Base-by-base conservation (phyloP, 2,888 invertebrate species). In the Pilophorus perplexus region DNA sequence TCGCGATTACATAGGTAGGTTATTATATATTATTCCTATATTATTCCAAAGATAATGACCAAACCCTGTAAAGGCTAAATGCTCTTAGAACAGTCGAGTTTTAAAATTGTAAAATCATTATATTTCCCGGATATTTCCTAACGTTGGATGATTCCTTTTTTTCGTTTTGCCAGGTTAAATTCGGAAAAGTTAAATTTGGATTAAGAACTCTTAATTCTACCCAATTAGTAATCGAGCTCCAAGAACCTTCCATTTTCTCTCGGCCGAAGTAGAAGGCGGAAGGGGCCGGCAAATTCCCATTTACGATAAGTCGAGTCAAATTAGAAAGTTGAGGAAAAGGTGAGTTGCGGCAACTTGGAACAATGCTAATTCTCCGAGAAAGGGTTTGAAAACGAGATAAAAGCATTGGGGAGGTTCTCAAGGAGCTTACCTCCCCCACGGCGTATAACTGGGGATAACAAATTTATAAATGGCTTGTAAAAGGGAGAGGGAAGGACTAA, bases 291-390 rank as follows among this genome's bases (percentile, higher is more conserved):
- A 42, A 42, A 42, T 42, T 42, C 42, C 59, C 59, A 59, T 59
- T 59, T 42, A 27, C 59, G 59, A 59, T 59, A 42, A 59, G 59
- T 42, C 59, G 59, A 42, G 59, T 59, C 59, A 42, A 59, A 59
- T 59, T 42, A 59, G 42, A 27, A 59, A 59, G 59, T 59, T 59
- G 59, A 59, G 42, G 59, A 20, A 59, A 59, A 59, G 59, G 59
- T 42, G 59, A 59, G 27, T 42, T 25, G 59, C 59, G 40, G 59
- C 42, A 59, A 59, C 22, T 59, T 25, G 59, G 59, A 59, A 59
- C 59, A 59, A 59, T 59, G 42, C 59, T 59, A 59, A 59, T 59
- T 59, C 42, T 42, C 59, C 23, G 42, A 42, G 59, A 42, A 27
- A 59, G 40, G 48, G 40, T 42, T 42, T 42, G 59, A 42, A 42